These are phyloP conservation scores for Pseudoatta argentina DNA, from an alignment of 1,140 invertebrate species.

Conservation along the genomic window DNA sequence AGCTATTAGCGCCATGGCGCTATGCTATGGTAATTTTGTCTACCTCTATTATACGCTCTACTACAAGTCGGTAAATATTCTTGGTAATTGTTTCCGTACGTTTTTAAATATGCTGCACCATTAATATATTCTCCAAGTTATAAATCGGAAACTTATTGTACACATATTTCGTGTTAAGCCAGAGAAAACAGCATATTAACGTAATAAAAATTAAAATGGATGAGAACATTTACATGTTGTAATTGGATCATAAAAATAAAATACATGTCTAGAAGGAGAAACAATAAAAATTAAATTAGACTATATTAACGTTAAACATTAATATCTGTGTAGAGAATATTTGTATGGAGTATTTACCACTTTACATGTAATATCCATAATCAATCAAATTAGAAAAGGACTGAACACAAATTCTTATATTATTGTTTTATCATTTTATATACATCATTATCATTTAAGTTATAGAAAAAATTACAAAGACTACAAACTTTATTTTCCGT, in stretches of 20 bases:
- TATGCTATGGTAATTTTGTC: constrained; percentile 32
- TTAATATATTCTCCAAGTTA: constrained; percentile 1
- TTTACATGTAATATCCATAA: neutral
- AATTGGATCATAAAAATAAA: constrained; percentile 46
- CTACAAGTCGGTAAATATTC: neutral
- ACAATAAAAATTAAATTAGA: neutral
- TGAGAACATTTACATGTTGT: constrained; percentile 42
- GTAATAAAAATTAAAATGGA: constrained; percentile 39
- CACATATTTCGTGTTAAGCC: constrained; percentile 25
- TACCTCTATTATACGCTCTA: constrained; percentile 16
- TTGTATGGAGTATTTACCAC: neutral
- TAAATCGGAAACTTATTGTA: constrained; percentile 8
- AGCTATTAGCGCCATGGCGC: constrained; percentile 26
- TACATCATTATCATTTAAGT: too few species aligned
- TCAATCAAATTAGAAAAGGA: neutral
- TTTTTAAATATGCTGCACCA: constrained; percentile 1
- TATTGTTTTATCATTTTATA: too few species aligned
- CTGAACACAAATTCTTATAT: too few species aligned
- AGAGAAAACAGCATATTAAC: constrained; percentile 29
- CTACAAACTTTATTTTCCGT: neutral
- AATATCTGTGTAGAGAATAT: neutral
- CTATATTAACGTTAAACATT: neutral
- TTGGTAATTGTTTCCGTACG: constrained; percentile 46
- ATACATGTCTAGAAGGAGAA: neutral
- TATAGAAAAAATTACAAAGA: neutral